These are phyloP conservation scores for Ceyx margarethae DNA, from an alignment of 2,113 vertebrate genomes.

Conservation along the genomic window DNA sequence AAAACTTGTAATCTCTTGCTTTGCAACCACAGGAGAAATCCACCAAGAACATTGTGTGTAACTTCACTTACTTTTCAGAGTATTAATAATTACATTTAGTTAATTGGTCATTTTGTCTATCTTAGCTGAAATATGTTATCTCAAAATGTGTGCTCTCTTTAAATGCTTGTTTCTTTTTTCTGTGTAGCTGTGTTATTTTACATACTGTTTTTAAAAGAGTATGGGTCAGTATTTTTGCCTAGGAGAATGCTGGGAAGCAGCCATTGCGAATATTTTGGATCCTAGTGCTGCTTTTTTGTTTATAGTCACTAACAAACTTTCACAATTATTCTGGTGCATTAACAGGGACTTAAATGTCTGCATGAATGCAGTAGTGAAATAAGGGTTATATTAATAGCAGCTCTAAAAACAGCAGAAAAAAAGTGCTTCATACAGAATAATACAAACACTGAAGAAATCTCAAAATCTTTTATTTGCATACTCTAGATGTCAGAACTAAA, in stretches of 20 bases:
- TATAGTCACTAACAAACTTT: conserved; percentile 12
- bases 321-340: conserved; percentile 12
- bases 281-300: not conserved
- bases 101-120: not conserved
- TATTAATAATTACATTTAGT: not conserved
- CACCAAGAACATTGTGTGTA: not conserved
- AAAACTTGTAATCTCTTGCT: not conserved
- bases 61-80: not conserved
- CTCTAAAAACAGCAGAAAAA: not conserved
- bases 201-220: not conserved
- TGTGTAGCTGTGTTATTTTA: not conserved
- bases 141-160: not conserved
- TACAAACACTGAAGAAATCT: not conserved
- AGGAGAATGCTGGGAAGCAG: not conserved
- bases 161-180: not conserved
- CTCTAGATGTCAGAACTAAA: not conserved
- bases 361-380: not conserved
- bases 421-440: not conserved
- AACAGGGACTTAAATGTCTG: not conserved
- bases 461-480: not conserved
- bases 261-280: not conserved
- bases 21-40: not conserved
- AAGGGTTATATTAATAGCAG: not conserved
- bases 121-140: not conserved
- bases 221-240: not conserved